phyloP scores from a whole-genome alignment of 1,140 invertebrate genomes.

The Drosophila oshimai region DNA sequence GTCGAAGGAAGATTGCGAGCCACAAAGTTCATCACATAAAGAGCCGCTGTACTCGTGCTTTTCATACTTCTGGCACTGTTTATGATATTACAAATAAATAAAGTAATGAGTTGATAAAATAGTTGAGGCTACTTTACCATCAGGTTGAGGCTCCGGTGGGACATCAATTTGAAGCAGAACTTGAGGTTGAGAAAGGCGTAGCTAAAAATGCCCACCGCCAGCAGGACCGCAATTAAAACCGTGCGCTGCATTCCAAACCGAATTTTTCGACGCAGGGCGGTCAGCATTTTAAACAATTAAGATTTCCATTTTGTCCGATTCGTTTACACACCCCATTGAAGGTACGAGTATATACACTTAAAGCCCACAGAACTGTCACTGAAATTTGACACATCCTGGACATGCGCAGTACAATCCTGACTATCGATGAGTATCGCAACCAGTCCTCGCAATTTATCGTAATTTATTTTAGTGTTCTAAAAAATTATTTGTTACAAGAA shows the following conservation, averaged over 20 bases:
- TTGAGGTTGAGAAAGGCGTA: conserved; percentile 77
- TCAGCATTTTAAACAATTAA: conserved; percentile 56
- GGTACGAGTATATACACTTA: conserved; percentile 43
- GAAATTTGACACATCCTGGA: conserved; percentile 19
- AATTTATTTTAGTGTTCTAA: too few species aligned
- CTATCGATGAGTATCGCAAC: conserved; percentile 36
- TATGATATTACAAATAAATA: background rate
- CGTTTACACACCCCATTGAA: conserved; percentile 24
- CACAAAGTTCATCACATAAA: conserved; percentile 72
- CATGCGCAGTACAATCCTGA: conserved; percentile 36
- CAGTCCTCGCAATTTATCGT: background rate
- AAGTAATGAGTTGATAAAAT: too few species aligned
- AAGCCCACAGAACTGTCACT: conserved; percentile 19
- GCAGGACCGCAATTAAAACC: conserved; percentile 66
- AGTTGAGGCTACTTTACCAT: conserved; percentile 48
- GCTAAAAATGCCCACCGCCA: conserved; percentile 67
- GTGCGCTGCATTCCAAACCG: conserved; percentile 72
- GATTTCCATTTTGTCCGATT: conserved; percentile 19
- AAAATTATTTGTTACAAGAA: background rate
- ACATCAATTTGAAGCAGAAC: conserved; percentile 79
- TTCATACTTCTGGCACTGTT: conserved; percentile 69
- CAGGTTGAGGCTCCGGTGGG: conserved; percentile 67
- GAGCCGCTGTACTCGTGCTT: conserved; percentile 71
- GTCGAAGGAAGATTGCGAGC: conserved; percentile 51
- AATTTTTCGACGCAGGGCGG: conserved; percentile 67